Conservation (phyloP, 2,113 vertebrate species). For the Phalacrocorax pelagicus region DNA sequence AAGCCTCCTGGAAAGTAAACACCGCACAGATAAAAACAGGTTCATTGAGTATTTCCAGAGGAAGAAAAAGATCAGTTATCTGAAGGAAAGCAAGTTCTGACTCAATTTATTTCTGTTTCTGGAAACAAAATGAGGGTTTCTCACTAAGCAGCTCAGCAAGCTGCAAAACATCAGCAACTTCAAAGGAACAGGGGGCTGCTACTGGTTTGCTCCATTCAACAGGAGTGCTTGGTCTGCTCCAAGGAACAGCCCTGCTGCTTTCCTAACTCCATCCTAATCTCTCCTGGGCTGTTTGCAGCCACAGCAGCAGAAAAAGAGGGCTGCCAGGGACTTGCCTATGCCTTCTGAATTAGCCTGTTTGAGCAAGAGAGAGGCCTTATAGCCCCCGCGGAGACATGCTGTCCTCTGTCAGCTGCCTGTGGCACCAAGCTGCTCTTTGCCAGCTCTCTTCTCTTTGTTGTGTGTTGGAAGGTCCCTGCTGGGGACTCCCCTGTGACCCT, state of each 20-base stretch:
- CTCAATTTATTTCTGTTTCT: conserved; percentile 46
- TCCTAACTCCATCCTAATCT: neutral
- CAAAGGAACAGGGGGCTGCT: neutral
- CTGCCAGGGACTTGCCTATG: fast-evolving
- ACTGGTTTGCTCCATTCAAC: neutral
- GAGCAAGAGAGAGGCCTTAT: neutral
- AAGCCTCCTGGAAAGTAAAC: conserved; percentile 27
- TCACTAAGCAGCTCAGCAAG: neutral
- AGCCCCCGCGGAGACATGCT: fast-evolving
- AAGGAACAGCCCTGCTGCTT: neutral
- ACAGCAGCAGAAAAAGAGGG: neutral
- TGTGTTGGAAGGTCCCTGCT: neutral
- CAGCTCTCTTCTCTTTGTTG: neutral
- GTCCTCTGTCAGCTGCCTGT: neutral
- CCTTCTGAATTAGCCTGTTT: neutral
- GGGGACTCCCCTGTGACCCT: neutral
- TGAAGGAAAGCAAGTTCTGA: conserved; percentile 32
- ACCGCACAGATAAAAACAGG: neutral
- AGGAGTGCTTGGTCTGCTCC: neutral
- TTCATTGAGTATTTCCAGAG: conserved; percentile 17
- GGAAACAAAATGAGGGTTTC: conserved; percentile 11
- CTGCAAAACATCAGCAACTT: neutral
- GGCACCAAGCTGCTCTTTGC: neutral
- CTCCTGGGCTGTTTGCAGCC: neutral
- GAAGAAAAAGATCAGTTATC: conserved; percentile 41